Conservation (phyloP, 2,113 vertebrate genomes). For the Sigmodon hispidus region DNA sequence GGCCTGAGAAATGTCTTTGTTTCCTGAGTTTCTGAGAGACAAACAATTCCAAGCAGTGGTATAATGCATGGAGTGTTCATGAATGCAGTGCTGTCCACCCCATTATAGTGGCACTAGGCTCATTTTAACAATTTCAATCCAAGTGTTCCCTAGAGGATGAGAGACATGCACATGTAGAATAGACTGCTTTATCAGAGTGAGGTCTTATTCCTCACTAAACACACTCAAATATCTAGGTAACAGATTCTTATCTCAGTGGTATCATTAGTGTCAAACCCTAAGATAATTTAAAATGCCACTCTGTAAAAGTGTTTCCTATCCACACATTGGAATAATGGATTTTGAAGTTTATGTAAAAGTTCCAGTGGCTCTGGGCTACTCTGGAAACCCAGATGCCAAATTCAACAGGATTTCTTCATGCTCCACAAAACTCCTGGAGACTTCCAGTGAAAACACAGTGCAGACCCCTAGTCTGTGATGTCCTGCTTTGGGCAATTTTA, state of each 20-base stretch:
- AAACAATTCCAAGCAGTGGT: not conserved
- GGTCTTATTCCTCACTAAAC: not conserved
- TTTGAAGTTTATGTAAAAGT: not conserved
- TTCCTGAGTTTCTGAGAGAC: not conserved
- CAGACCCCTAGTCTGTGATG: not conserved
- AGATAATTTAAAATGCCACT: not conserved
- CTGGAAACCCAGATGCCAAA: not conserved
- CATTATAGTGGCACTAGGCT: not conserved
- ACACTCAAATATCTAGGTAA: not conserved
- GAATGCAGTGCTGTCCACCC: not conserved
- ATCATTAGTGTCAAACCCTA: not conserved
- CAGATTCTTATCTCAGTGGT: not conserved
- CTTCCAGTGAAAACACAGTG: not conserved
- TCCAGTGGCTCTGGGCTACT: not conserved
- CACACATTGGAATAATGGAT: not conserved
- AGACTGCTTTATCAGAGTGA: not conserved
- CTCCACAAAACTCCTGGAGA: not conserved
- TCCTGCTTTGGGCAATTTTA: not conserved
- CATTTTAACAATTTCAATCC: not conserved
- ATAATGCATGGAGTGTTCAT: not conserved
- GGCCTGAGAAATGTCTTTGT: not conserved
- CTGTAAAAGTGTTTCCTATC: not conserved
- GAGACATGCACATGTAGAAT: not conserved
- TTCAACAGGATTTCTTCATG: not conserved
- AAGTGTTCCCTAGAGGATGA: not conserved